These are phyloP conservation scores for Sturnus vulgaris DNA, from an alignment of 2,113 vertebrate species.

Conservation along the genomic window DNA sequence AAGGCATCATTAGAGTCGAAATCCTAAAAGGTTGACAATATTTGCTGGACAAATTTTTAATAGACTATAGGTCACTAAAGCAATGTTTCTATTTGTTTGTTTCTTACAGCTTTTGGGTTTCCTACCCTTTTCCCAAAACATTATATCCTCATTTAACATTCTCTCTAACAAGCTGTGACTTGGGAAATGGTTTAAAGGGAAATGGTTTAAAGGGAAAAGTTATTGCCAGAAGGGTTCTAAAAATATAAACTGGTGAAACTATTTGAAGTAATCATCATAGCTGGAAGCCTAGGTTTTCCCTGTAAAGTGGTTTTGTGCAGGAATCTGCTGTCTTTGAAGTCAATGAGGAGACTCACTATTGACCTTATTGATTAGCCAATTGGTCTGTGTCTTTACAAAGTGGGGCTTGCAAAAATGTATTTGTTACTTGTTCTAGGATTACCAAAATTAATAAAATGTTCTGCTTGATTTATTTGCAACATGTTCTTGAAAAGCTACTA, in stretches of 20 bases:
- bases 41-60: neutral
- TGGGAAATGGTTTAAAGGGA: conserved; percentile 16
- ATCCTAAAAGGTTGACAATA: neutral
- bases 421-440: neutral
- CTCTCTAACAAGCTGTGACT: conserved; percentile 14
- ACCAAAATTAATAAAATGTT: neutral
- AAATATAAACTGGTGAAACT: conserved; percentile 24
- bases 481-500: neutral
- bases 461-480: neutral
- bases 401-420: neutral
- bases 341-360: neutral
- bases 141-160: conserved; percentile 9
- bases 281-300: neutral
- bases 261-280: neutral
- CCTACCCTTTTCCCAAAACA: conserved; percentile 22
- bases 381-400: neutral
- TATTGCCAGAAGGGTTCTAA: conserved; percentile 13
- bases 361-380: neutral
- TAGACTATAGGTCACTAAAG: neutral
- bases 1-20: neutral
- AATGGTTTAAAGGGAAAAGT: conserved; percentile 6
- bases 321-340: neutral
- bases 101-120: conserved; percentile 5
- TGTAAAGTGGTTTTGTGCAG: neutral
- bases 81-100: neutral